Evolutionary conservation across 2,113 vertebrate genomes (phyloP).

Genomic region (Elachura formosa): DNA sequence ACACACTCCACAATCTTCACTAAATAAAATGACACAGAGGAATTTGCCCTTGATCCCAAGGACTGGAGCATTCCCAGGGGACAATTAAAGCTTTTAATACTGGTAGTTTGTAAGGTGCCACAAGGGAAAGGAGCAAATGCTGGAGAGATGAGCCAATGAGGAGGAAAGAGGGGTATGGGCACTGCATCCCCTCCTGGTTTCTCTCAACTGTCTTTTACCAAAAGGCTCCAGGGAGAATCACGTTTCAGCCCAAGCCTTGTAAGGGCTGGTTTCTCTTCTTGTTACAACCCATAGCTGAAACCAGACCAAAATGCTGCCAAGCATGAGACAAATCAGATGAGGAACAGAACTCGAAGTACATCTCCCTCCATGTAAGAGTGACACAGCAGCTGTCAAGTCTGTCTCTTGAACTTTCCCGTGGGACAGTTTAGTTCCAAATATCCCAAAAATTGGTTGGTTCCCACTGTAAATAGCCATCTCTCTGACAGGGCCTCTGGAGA

Average conservation of each 20-base stretch:
- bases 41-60: neutral
- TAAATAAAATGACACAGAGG: neutral
- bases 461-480: neutral
- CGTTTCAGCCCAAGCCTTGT: conserved; percentile 10
- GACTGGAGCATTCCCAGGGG: neutral
- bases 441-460: neutral
- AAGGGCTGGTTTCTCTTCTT: conserved; percentile 8
- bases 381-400: neutral
- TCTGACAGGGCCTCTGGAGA: neutral
- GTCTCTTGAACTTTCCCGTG: neutral
- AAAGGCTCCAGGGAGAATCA: conserved; percentile 19
- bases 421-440: neutral
- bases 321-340: neutral
- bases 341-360: neutral
- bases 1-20: neutral
- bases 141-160: neutral
- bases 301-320: neutral
- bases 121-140: neutral
- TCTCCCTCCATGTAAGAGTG: neutral
- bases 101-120: neutral
- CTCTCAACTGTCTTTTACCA: neutral
- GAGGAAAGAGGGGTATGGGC: neutral
- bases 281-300: neutral
- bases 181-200: neutral
- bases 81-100: conserved; percentile 1